Evolutionary conservation across 2,113 vertebrate genomes (phyloP), one percentile per base, ranked within the genome.

Genomic region (Microtus ochrogaster): DNA sequence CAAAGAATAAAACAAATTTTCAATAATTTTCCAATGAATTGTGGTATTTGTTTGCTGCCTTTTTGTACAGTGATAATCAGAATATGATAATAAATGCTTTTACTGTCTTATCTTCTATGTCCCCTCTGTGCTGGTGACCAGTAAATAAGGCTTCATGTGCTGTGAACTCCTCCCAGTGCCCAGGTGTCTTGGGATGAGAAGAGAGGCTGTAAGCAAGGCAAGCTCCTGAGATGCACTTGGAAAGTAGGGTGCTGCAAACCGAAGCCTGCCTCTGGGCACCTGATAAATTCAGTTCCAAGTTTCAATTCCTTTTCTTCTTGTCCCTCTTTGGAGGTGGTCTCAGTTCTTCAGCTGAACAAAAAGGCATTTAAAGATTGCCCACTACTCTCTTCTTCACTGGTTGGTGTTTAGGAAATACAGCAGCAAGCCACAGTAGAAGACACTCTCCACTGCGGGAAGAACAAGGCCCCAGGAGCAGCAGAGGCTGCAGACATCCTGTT

Each of bases 1-100:
- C 94, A 92, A n/a, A 83, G 90, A 91, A 88, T 7, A 82, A 39
- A 26, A 92, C 52, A 90, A 78, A 82, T 78, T 86, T 26, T 55
- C 74, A 96, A 65, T 61, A 87, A 95, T 86, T 87, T 72, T n/a
- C 55, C 58, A 91, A 47, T 8, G n/a, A 66, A 19, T 86, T 63
- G 58, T 41, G 72, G 3, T 74, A 73, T 97, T 86, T 47, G 94
- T 83, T 87, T 41, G n/a, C 30, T 90, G 39, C 33, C 41, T 83
- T 68, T 21, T 84, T 86, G 89, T 82, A 52, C 44, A 41, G 24
- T 81, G 47, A 28, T n/a, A 61, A 74, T 66, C 47, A 52, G 49
- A 90, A 89, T 36, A 21, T 10, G 26, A 26, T 44, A 72, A 66
- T 44, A 63, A 49, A 72, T 41, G 66, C 44, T 61, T 68, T 28